Evolutionary conservation across 53 echinoderm and acorn worm species (phyloP), one percentile per base, ranked within the genome.

Genomic region (Actinopyga echinites): DNA sequence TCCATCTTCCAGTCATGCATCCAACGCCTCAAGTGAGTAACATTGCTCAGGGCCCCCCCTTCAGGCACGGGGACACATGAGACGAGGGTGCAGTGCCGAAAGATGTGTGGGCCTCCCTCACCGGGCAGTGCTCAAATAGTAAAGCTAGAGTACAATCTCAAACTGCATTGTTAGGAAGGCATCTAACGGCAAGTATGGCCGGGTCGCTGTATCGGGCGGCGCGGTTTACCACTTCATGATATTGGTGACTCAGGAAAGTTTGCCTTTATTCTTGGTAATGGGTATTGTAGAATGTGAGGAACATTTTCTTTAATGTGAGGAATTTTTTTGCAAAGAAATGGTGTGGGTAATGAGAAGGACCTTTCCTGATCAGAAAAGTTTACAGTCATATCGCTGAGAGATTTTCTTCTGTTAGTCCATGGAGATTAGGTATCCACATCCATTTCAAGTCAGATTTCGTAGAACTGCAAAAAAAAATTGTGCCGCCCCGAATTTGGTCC

Each of bases 11-110:
- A 80, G 92, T 86, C 93, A 92, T 61, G 88, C 93, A 19, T 92
- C 97, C 63, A 90, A 89, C 31, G 93, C 93, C 66, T 96, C 97
- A 86, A 96, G 97, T 96, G 97, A 96, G 97, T 96, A 96, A 92
- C 63, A 56, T 37, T 10, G 12, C n/a, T 30, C 36, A 40, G 53
- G 82, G 32, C 19, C 25, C 24, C 61, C 75, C 74, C 85, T 43
- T 30, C 77, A 13, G 32, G 43, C 40, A 63, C 42, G 77, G 30
- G 77, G 78, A 49, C 23, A 30, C 24, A 34, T 79, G 79, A 57
- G 57, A 57, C 34, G 49, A 0, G 82, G 61, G 61, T 61, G 35
- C 64, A 49, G 45, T 30, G 69, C 53, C 74, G 25, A 58, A 69
- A 36, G 79, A 80, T 49, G 68, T 78, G 32, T 78, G 58, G 40